Conservation (phyloP, 2,113 vertebrate species). For the Sapajus apella region DNA sequence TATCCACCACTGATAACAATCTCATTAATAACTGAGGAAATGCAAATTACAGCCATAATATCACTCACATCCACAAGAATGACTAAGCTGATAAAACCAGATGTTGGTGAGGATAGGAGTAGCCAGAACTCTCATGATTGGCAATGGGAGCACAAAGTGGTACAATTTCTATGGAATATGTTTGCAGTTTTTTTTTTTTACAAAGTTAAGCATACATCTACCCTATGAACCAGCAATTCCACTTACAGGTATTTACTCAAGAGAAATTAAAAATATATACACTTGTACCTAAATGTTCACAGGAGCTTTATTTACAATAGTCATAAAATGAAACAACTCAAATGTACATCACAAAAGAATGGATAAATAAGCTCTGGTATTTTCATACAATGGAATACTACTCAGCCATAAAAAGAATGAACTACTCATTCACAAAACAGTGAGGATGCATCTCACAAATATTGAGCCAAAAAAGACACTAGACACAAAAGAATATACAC, state of each 20-base stretch:
- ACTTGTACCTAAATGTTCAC: not conserved
- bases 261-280: constrained; percentile 20
- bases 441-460: not conserved
- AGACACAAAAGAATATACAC: not conserved
- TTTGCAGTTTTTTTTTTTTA: not conserved
- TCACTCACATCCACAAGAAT: not conserved
- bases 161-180: not conserved
- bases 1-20: not conserved
- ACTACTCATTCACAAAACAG: constrained; percentile 26
- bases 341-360: not conserved
- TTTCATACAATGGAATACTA: not conserved
- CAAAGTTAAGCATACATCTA: not conserved
- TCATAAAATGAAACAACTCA: not conserved
- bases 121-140: not conserved
- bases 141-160: not conserved
- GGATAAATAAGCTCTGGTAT: constrained; percentile 2
- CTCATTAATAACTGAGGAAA: constrained; percentile 4
- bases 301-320: not conserved
- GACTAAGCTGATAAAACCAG: constrained; percentile 6
- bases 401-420: constrained; percentile 19
- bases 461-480: not conserved
- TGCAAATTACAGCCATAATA: not conserved
- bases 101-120: not conserved
- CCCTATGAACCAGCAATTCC: not conserved
- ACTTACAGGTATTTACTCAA: constrained; percentile 8